Conservation (phyloP, 2,888 invertebrate species). For the Blastobasis lacticolella region DNA sequence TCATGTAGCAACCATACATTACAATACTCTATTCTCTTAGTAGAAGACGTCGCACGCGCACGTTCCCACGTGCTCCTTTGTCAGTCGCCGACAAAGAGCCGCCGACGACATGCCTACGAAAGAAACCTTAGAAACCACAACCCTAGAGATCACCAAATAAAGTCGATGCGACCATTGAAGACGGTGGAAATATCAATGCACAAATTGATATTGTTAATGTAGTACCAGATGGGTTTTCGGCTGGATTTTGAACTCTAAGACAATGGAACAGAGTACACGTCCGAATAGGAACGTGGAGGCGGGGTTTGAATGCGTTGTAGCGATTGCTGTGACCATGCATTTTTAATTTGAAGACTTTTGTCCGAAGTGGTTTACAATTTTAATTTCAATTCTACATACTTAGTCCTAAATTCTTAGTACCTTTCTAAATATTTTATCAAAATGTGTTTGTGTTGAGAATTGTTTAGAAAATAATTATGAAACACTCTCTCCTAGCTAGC, state of each 20-base stretch:
- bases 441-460: too few species aligned
- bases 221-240: slow-evolving; percentile 12
- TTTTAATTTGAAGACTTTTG: too few species aligned
- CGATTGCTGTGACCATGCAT: slow-evolving; percentile 2
- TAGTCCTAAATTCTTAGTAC: too few species aligned
- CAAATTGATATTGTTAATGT: slow-evolving; percentile 18
- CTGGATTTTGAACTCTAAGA: slow-evolving; percentile 13
- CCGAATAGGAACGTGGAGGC: slow-evolving; percentile 18
- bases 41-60: slow-evolving; percentile 57
- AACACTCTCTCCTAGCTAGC: too few species aligned
- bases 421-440: too few species aligned
- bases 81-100: slow-evolving; percentile 65
- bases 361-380: too few species aligned
- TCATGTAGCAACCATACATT: slow-evolving; percentile 53
- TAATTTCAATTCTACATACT: too few species aligned
- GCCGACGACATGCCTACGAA: slow-evolving; percentile 49
- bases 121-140: slow-evolving; percentile 8
- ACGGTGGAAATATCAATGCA: slow-evolving; percentile 36
- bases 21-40: slow-evolving; percentile 39
- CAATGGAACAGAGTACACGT: slow-evolving; percentile 14
- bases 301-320: slow-evolving; percentile 21
- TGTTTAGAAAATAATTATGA: too few species aligned
- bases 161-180: neutral
- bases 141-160: slow-evolving; percentile 25
- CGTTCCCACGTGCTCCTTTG: slow-evolving; percentile 70